Conservation (phyloP, 2,888 invertebrate genomes). For the Cephus rjabovi region DNA sequence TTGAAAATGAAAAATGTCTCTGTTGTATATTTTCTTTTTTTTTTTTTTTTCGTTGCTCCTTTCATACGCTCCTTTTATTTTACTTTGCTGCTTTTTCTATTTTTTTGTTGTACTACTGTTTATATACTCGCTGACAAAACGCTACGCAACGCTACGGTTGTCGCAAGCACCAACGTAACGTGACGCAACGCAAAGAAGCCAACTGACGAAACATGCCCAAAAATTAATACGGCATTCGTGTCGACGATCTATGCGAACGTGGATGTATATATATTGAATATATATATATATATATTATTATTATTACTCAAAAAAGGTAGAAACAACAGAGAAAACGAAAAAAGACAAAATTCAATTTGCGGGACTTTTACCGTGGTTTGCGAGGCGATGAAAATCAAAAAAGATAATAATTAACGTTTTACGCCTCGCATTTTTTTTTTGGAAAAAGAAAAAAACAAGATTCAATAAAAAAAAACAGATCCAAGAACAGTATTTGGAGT, state of each 20-base stretch:
- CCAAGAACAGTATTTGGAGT: constrained; percentile 14
- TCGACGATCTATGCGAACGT: constrained; percentile 37
- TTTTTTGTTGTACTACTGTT: background rate
- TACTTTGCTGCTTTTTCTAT: constrained; percentile 2
- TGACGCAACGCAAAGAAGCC: constrained; percentile 54
- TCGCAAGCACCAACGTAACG: constrained; percentile 42
- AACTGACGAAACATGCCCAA: constrained; percentile 63
- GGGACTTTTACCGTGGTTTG: constrained; percentile 3
- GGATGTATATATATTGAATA: constrained; percentile 4
- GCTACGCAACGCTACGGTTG: constrained; percentile 54
- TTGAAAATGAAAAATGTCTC: constrained; percentile 17
- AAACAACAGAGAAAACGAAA: constrained; percentile 7
- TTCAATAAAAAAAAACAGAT: constrained; percentile 15
- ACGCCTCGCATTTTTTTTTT: constrained; percentile 6
- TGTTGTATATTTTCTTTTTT: background rate
- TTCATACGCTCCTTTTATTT: constrained; percentile 11
- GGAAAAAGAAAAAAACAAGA: constrained; percentile 24
- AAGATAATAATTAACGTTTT: background rate
- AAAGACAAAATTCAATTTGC: background rate
- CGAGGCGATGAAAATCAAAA: constrained; percentile 8
- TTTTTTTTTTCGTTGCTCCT: constrained; percentile 9
- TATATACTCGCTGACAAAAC: constrained; percentile 28
- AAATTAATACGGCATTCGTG: constrained; percentile 62
- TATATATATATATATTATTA: background rate
- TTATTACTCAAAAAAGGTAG: constrained; percentile 4